phyloP scores from a whole-genome alignment of 92 coral and sea anemone genomes.

The Virgularia gustaviana region DNA sequence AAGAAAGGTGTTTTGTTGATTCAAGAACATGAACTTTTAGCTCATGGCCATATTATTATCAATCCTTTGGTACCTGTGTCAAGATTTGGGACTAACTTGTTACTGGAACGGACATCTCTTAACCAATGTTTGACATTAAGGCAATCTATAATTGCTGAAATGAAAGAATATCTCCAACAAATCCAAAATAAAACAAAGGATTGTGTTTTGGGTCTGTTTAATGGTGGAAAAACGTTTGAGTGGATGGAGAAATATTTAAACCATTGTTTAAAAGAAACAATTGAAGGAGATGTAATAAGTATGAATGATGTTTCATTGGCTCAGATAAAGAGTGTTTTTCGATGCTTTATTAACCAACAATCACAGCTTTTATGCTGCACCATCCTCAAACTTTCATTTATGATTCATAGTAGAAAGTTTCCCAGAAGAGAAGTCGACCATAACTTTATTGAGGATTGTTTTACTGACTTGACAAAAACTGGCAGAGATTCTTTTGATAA shows the following conservation, averaged over 20 bases:
- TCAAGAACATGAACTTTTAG: conserved; percentile 80
- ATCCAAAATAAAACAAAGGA: conserved; percentile 10
- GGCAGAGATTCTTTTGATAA: neutral
- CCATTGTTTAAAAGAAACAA: too few species aligned
- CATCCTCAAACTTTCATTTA: neutral
- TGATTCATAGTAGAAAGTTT: neutral
- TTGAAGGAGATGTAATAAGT: too few species aligned
- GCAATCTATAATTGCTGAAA: conserved; percentile 4
- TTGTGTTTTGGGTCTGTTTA: too few species aligned
- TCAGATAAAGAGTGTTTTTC: neutral
- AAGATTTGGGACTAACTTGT: conserved; percentile 5
- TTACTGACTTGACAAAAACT: neutral
- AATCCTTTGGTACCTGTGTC: conserved; percentile 52
- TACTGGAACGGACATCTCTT: neutral
- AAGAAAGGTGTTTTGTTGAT: conserved; percentile 68
- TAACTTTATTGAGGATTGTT: neutral
- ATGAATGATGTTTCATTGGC: conserved; percentile 2
- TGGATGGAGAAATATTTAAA: too few species aligned
- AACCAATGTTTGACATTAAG: conserved; percentile 19
- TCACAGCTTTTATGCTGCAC: conserved; percentile 7
- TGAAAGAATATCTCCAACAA: neutral
- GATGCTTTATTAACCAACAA: neutral
- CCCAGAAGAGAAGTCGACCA: neutral
- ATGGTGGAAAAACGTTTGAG: too few species aligned
- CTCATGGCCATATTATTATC: conserved; percentile 72